Conservation (phyloP, 2,888 invertebrate genomes). For the Rhyacophila evoluta region DNA sequence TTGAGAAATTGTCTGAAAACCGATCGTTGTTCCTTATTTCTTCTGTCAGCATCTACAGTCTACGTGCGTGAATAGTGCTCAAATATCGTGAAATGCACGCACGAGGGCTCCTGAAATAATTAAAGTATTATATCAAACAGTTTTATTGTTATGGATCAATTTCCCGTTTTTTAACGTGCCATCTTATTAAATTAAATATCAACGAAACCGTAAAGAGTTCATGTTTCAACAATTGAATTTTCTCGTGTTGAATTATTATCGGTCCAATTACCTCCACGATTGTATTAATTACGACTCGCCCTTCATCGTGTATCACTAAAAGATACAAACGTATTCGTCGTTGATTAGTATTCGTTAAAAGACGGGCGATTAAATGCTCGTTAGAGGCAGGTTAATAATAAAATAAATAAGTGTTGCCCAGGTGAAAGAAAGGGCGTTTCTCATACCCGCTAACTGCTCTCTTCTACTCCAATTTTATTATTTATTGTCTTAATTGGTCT, state of each 20-base stretch:
- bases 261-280: neutral
- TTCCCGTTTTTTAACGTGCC: too few relatives aligned
- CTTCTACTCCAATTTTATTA: neutral
- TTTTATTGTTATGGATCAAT: too few relatives aligned
- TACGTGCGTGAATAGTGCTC: too few relatives aligned
- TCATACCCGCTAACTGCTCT: neutral
- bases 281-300: neutral
- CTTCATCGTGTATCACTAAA: neutral
- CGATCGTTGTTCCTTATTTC: too few relatives aligned
- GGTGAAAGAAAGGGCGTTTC: slow-evolving; percentile 16
- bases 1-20: too few relatives aligned
- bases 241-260: neutral
- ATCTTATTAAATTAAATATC: too few relatives aligned
- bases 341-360: slow-evolving; percentile 2
- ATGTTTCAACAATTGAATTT: neutral
- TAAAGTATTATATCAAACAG: too few relatives aligned
- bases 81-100: too few relatives aligned
- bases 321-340: neutral
- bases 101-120: too few relatives aligned
- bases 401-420: neutral
- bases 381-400: slow-evolving; percentile 16
- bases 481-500: neutral
- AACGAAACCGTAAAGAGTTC: too few relatives aligned
- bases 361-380: neutral
- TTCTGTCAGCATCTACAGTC: too few relatives aligned